A percentile compares a stretch with the other conserved stretches of the same genome.
Evolutionary conservation across 2,797 vertebrate genomes (phyloP).

Genomic region (Myotis pilosus): DNA sequence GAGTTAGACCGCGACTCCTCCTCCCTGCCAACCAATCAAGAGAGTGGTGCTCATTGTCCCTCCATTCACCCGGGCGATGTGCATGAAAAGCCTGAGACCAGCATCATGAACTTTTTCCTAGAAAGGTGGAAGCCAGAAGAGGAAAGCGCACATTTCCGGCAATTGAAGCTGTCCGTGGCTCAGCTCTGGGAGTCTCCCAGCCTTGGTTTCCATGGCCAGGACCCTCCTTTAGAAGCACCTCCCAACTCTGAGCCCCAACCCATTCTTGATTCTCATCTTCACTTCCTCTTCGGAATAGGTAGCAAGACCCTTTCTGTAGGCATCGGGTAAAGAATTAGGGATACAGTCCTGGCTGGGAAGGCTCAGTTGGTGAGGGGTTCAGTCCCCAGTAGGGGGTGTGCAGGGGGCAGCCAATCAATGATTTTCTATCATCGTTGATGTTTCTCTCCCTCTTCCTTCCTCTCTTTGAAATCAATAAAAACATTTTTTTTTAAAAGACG

Average conservation of each 20-base stretch:
- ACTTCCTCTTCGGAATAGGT: not conserved
- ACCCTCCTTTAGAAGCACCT: not conserved
- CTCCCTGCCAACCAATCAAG: conserved; percentile 67
- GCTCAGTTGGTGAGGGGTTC: no score
- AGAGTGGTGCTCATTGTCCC: not conserved
- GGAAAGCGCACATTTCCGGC: conserved; percentile 25
- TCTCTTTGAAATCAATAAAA: no score
- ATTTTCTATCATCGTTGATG: no score
- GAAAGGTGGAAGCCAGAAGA: not conserved
- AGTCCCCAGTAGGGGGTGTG: no score
- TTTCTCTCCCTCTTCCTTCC: no score
- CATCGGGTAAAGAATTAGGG: not conserved
- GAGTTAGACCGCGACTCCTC: conserved; percentile 45
- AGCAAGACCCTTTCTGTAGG: not conserved
- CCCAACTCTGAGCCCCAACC: not conserved
- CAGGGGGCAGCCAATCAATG: no score
- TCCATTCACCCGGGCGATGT: not conserved
- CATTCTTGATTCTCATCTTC: not conserved
- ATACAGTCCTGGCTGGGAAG: not conserved
- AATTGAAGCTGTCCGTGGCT: not conserved
- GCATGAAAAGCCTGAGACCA: not conserved
- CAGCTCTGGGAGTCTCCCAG: not conserved
- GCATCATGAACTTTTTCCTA: not conserved
- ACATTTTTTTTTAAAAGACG: no score
- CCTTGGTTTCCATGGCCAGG: not conserved